Evolutionary conservation across 1,140 invertebrate species (phyloP).

Genomic region (Ceratina calcarata): DNA sequence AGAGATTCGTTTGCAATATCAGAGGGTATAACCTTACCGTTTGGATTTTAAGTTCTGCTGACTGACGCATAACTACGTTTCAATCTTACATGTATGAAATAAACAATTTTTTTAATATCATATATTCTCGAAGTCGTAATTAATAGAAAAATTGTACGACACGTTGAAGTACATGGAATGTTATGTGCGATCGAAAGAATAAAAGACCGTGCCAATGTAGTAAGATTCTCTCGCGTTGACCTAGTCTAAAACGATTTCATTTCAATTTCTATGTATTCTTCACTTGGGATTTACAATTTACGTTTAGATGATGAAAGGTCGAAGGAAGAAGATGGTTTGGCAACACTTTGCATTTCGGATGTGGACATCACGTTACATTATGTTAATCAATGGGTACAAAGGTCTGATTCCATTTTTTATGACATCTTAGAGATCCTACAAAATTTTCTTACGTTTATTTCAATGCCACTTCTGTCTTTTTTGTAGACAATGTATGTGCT

Average conservation of each 20-base stretch:
- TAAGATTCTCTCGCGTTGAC: not conserved
- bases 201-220: not conserved
- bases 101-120: not conserved
- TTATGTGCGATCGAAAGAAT: not conserved
- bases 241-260: not conserved
- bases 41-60: constrained; percentile 16
- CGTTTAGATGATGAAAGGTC: constrained; percentile 76
- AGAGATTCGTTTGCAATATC: not conserved
- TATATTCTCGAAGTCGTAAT: constrained; percentile 29
- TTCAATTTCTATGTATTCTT: not conserved
- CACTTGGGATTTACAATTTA: constrained; percentile 21
- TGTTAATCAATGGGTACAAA: constrained; percentile 79
- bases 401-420: constrained; percentile 58
- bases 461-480: constrained; percentile 16
- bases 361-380: constrained; percentile 78
- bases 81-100: not conserved
- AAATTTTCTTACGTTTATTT: not conserved
- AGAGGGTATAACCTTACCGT: constrained; percentile 27
- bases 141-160: constrained; percentile 44
- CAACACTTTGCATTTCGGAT: constrained; percentile 71
- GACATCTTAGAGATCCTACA: not conserved
- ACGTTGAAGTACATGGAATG: not conserved
- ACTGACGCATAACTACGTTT: not conserved
- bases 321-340: constrained; percentile 75
- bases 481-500: constrained; percentile 94